phyloP scores from a whole-genome alignment of 2,797 vertebrate genomes.

The Pampus argenteus region DNA sequence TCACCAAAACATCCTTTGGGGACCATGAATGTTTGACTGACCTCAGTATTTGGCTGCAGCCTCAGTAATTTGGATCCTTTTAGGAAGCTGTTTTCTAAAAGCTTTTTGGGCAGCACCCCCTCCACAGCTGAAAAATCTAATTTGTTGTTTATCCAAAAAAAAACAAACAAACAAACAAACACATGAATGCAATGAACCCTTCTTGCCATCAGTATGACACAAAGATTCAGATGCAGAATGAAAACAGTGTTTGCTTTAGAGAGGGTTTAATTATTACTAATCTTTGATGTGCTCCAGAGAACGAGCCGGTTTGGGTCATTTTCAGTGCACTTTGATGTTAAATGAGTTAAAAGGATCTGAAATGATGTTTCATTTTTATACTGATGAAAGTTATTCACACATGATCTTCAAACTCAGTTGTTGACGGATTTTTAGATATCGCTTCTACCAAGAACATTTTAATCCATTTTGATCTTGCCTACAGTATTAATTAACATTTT shows the following conservation, averaged over 20 bases:
- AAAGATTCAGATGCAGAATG: slow-evolving; percentile 1
- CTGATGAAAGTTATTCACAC: background rate
- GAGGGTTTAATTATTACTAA: slow-evolving; percentile 64
- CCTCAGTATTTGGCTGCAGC: no score
- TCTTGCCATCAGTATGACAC: background rate
- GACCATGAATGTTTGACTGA: no score
- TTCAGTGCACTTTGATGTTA: slow-evolving; percentile 54
- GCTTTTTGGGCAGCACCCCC: background rate
- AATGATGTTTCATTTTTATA: slow-evolving; percentile 41
- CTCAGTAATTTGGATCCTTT: background rate
- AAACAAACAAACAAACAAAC: slow-evolving; percentile 1
- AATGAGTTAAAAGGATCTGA: slow-evolving; percentile 38
- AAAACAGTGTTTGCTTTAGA: slow-evolving; percentile 51
- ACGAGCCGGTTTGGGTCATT: slow-evolving; percentile 39
- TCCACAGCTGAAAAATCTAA: background rate
- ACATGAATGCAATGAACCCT: background rate
- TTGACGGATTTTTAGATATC: background rate
- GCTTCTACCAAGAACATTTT: no score
- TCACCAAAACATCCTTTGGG: no score
- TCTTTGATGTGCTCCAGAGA: slow-evolving; percentile 58
- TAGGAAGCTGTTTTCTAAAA: no score
- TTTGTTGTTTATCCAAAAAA: slow-evolving; percentile 12
- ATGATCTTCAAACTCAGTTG: background rate
- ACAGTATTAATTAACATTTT: no score
- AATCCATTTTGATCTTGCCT: no score